Base-by-base conservation (phyloP, 2,797 vertebrate genomes). In the Falco concolor region DNA sequence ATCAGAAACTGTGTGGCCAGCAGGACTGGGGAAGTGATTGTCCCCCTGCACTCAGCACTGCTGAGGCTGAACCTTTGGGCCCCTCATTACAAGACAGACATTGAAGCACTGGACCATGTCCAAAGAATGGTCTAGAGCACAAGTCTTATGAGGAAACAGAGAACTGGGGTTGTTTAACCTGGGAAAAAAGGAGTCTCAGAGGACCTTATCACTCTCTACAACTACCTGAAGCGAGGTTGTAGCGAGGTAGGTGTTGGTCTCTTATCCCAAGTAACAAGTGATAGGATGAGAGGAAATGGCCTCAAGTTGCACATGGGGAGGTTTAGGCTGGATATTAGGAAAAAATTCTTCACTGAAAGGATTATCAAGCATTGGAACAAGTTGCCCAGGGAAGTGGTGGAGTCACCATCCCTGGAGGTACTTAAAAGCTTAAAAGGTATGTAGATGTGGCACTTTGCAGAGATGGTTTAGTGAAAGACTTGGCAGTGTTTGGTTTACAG, bases 1-100 rank as follows among this genome's bases (percentile, higher is more conserved):
- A 17, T 32, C 21, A 56, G 32, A 34, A 67, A 67, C 2, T 44
- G 47, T 1, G 4, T 5, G 18, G 28, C 14, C 36, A 56, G 36
- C 10, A 78, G 42, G 32, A 5, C 15, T 18, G 56, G 18, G 13
- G 21, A 36, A 87, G 47, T 3, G 12, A 73, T 56, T 3, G 6
- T 18, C 1, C 6, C 8, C 22, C 10, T 32, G 8, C 17, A 44
- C 15, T 25, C 2, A 0, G 5, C 21, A 56, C 42, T 42, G 42
- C 16, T 42, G 42, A 18, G 42, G 42, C 42, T 17, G 16, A 7
- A 63, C 6, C 19, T 57, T n/a, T 42, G 22, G 19, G 57, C 40
- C 19, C 30, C 15, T 54, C 45, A 60, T 30, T 25, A 32, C 38
- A 76, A 14, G 27, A n/a, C 30, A 28, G 28, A 8, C 23, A 47